phyloP scores from a whole-genome alignment of 2,113 vertebrate species.

The Corvus cornix region DNA sequence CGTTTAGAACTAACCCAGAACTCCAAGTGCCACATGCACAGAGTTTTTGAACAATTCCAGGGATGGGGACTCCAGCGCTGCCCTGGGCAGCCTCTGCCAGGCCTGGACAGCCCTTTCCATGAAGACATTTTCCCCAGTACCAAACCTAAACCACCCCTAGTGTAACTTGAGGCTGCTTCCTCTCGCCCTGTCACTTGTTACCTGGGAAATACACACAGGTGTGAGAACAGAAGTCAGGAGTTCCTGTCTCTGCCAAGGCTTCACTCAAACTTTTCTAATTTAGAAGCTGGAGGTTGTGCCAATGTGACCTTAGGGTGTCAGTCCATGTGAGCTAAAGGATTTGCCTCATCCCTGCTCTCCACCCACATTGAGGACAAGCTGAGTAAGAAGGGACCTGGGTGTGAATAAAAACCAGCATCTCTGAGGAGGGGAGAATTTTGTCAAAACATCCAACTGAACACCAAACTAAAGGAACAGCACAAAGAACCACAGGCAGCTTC shows the following conservation, averaged over 20 bases:
- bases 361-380: neutral
- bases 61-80: neutral
- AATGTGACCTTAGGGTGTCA: rapidly evolving
- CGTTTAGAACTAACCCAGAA: neutral
- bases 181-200: neutral
- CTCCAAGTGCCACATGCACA: neutral
- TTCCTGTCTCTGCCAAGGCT: neutral
- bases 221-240: neutral
- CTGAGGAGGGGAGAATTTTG: neutral
- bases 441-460: neutral
- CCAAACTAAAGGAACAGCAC: neutral
- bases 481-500: rapidly evolving
- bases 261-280: neutral
- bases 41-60: neutral
- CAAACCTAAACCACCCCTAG: neutral
- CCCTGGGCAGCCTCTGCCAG: neutral
- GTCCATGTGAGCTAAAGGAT: rapidly evolving
- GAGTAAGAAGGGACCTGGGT: neutral
- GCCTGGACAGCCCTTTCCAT: neutral
- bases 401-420: neutral
- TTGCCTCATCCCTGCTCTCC: neutral
- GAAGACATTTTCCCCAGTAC: neutral
- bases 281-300: neutral
- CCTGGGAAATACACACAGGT: neutral
- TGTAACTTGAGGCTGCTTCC: neutral